phyloP scores from a whole-genome alignment of 2,797 vertebrate genomes.

The Clamator glandarius region DNA sequence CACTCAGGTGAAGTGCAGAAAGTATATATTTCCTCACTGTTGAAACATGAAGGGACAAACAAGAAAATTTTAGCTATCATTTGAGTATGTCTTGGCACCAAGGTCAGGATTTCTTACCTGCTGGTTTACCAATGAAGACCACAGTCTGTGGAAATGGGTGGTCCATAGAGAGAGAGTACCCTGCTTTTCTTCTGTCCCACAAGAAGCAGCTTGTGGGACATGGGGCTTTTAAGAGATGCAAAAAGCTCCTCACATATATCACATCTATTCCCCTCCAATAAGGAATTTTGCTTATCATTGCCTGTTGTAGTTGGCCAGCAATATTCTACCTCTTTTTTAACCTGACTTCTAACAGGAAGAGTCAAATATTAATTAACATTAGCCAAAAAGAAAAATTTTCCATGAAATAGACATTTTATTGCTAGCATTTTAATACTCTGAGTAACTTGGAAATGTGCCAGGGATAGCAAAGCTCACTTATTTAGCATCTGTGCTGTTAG shows the following conservation, averaged over 20 bases:
- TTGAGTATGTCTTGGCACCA: not conserved
- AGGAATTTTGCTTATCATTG: not conserved
- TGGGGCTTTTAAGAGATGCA: not conserved
- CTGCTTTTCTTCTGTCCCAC: not conserved
- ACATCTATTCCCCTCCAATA: not conserved
- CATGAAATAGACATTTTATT: conserved; percentile 5
- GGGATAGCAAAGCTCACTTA: conserved; percentile 16
- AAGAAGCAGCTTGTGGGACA: not conserved
- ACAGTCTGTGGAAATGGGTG: not conserved
- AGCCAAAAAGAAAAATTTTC: not conserved
- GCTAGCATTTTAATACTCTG: conserved; percentile 13
- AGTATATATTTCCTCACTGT: not conserved
- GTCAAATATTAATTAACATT: not conserved
- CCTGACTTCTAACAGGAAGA: not conserved
- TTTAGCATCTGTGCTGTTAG: not conserved
- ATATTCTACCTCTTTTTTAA: not conserved
- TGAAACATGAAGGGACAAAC: not conserved
- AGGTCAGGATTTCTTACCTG: not conserved
- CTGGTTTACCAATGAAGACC: not conserved
- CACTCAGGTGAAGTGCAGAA: not conserved
- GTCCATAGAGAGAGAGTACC: not conserved
- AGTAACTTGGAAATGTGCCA: conserved; percentile 2
- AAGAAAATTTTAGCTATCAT: not conserved
- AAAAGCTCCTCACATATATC: not conserved
- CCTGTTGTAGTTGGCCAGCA: not conserved